phyloP scores from a whole-genome alignment of 2,113 vertebrate genomes.

The Manacus vitellinus region DNA sequence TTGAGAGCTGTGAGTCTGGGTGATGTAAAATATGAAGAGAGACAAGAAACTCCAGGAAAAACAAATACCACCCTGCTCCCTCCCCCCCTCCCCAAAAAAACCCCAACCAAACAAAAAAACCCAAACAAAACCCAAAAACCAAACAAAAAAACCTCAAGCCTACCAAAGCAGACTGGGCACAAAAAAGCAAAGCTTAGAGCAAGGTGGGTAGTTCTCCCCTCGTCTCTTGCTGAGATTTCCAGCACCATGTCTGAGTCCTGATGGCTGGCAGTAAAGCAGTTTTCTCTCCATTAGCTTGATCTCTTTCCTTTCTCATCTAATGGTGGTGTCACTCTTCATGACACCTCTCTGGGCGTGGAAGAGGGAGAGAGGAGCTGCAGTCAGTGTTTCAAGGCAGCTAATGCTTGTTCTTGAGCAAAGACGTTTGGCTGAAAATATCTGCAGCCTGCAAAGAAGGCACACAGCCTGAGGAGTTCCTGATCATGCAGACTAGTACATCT shows the following conservation, averaged over 20 bases:
- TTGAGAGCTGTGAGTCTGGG: neutral
- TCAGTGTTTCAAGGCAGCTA: neutral
- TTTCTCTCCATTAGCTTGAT: neutral
- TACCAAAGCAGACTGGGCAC: neutral
- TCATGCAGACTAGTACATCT: accelerated
- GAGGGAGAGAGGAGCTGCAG: neutral
- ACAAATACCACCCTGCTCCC: accelerated
- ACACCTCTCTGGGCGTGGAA: neutral
- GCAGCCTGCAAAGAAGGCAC: neutral
- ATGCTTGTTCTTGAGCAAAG: neutral
- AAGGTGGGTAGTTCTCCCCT: neutral
- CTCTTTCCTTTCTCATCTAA: neutral
- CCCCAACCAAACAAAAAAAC: no score
- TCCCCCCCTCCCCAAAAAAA: neutral
- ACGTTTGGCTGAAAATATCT: neutral
- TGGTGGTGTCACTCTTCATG: neutral
- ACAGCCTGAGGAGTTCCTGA: accelerated
- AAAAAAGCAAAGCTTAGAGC: neutral
- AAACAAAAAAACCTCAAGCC: neutral
- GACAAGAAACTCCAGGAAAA: neutral
- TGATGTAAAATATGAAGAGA: neutral
- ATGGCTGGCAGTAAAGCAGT: neutral
- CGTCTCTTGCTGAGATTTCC: neutral
- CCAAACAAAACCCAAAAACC: neutral
- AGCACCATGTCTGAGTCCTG: accelerated